Conservation (phyloP, 1,140 invertebrate genomes). For the Macrotrachela quadricornifera region DNA sequence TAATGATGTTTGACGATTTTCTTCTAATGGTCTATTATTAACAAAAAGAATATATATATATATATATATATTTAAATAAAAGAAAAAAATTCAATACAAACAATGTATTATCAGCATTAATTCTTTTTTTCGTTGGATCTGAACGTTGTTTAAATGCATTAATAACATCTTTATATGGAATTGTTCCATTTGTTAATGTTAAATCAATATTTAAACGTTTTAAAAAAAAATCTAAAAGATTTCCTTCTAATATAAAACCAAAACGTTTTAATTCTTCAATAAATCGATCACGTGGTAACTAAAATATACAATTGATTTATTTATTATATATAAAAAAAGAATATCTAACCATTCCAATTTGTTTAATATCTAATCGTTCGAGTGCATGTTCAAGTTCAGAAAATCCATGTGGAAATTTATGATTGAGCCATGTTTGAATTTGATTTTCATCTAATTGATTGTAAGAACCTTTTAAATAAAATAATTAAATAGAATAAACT, state of each 20-base stretch:
- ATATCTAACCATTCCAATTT: conserved; percentile 18
- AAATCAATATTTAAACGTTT: conserved; percentile 19
- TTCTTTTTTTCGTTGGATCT: too few species aligned
- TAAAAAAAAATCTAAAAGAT: conserved; percentile 22
- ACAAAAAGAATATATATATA: too few species aligned
- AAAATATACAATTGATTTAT: conserved; percentile 3
- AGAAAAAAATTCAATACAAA: too few species aligned
- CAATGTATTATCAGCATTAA: too few species aligned
- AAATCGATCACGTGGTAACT: conserved; percentile 9
- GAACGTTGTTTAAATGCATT: background rate
- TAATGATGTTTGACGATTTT: too few species aligned
- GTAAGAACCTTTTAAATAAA: too few species aligned
- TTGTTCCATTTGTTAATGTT: conserved; percentile 10
- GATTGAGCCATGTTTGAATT: conserved; percentile 27
- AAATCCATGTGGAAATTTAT: conserved; percentile 29
- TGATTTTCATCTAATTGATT: background rate
- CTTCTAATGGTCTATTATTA: too few species aligned
- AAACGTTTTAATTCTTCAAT: conserved; percentile 15
- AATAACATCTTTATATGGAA: background rate
- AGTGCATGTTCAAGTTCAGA: conserved; percentile 22
- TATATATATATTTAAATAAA: too few species aligned
- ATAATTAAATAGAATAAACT: too few species aligned
- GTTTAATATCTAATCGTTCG: conserved; percentile 20
- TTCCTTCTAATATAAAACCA: conserved; percentile 23
- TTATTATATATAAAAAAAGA: background rate